Evolutionary conservation across 2,797 vertebrate genomes (phyloP).

Genomic region (Bryconaethiops microstoma): DNA sequence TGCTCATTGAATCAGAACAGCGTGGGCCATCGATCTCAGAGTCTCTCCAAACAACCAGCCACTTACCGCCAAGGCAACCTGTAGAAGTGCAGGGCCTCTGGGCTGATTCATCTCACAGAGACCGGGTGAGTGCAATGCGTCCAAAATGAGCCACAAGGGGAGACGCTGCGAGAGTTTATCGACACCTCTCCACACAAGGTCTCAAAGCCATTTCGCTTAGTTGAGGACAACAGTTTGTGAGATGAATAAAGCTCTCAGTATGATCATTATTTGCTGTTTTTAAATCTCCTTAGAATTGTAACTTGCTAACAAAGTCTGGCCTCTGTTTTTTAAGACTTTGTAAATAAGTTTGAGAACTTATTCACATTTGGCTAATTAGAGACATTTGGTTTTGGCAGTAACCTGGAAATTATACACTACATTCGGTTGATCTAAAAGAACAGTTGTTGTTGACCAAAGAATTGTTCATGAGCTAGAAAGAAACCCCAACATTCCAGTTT

Average conservation of each 20-base stretch:
- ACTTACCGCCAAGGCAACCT: slow-evolving; percentile 40
- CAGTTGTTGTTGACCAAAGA: neutral
- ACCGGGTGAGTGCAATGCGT: slow-evolving; percentile 6
- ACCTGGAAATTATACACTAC: neutral
- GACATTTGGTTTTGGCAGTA: neutral
- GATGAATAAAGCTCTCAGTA: neutral
- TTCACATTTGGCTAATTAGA: neutral
- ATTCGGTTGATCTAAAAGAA: neutral
- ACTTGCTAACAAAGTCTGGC: slow-evolving; percentile 27
- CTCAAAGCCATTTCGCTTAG: neutral
- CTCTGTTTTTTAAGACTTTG: slow-evolving; percentile 4
- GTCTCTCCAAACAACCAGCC: slow-evolving; percentile 41
- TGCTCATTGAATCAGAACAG: slow-evolving; percentile 49
- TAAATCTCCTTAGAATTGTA: neutral
- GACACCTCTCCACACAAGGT: slow-evolving; percentile 10
- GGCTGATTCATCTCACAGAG: slow-evolving; percentile 18
- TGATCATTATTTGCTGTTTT: neutral
- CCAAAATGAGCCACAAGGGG: slow-evolving; percentile 32
- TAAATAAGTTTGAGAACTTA: neutral
- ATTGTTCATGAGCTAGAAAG: slow-evolving; percentile 6
- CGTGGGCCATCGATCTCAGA: slow-evolving; percentile 41
- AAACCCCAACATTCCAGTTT: slow-evolving; percentile 9
- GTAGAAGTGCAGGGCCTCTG: slow-evolving; percentile 19
- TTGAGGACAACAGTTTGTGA: neutral
- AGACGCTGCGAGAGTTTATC: slow-evolving; percentile 2